Base-by-base conservation (phyloP, 2,797 vertebrate species). In the Crax fasciolata region DNA sequence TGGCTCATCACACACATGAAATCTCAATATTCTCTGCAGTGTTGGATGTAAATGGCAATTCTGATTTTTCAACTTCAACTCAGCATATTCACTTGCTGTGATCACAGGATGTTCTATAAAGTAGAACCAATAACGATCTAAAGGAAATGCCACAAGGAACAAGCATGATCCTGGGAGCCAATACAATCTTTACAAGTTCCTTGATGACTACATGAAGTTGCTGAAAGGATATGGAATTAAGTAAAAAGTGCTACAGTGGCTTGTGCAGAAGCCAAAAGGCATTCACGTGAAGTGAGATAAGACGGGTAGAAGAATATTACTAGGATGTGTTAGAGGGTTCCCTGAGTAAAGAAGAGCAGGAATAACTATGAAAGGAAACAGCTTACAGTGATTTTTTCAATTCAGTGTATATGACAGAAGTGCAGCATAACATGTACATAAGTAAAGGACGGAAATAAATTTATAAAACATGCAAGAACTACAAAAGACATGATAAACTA, bases 131-230 rank as follows among this genome's bases (percentile, higher is more conserved):
- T 70, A 91, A 89, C 6, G 76, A 95, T 78, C 80, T 91, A 91
- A 86, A 92, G 71, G 79, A 84, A 84, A 82, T 32, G 63, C 55
- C 87, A 67, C 48, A 72, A 91, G 82, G 89, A 87, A 81, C 89
- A 92, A 85, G 58, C 14, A 30, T 27, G 73, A 54, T 86, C 73
- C 79, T 81, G 16, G 51, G 84, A 81, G 94, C 92, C 91, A 84
- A 70, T 91, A 76, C 24, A 54, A 32, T 55, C 87, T 76, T 92
- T 91, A 92, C 79, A 92, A 86, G 67, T 59, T 93, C 62, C 70
- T 89, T 92, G 92, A 94, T 88, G 87, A 78, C 82, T 88, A 81
- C 79, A 77, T 43, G 62, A 86, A 90, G 79, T 62, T 94, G 59
- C 80, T 93, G 89, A 95, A 92, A 94, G n/a, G 82, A 67, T 57